Base-by-base conservation (phyloP, 92 coral and sea anemone genomes). In the Epizoanthus illoricatus region DNA sequence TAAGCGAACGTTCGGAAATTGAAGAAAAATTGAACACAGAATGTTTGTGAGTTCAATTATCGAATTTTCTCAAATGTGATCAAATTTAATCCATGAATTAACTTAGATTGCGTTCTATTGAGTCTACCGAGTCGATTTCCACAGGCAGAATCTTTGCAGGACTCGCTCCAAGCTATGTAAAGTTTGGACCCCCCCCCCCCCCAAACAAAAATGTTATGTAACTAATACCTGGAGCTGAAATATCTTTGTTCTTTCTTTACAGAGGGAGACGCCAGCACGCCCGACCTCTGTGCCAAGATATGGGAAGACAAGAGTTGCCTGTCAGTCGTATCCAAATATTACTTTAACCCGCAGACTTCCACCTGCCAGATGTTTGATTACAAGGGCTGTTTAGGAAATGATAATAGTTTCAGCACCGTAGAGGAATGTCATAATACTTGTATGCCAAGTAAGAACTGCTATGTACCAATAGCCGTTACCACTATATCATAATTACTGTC, bases 381-480 rank as follows among this genome's bases (percentile, higher is more conserved):
- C 61, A 78, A 60, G 65, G 82, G 82, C 15, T 78, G 82, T 63
- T 78, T 78, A 45, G 82, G 82, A 10, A 78, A 78, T 7, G 82
- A 78, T 20, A 78, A 78, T 58, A 78, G 82, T 67, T 78, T 78
- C 49, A 78, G 56, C 60, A 42, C 71, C 12, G 5, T 16, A 3
- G 23, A 11, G 19, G 82, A 78, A 19, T 78, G 82, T 43, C 82
- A 45, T 57, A 62, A 40, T 19, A 36, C 71, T 12, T 78, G 82
- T 47, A 19, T 28, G 24, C 36, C 69, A 76, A 42, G 81, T 76
- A 60, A 78, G 72, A 16, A 40, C 15, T 2, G 8, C 45, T 20
- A 17, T 19, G 64, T 0, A 4, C 20, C 3, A 55, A 8, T 47
- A 20, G 3, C 36, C 36, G 36, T 28, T 28, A 28, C 36, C 36